A percentile compares a stretch with the other conserved stretches of the same genome.
Evolutionary conservation across 2,888 invertebrate species (phyloP).

Genomic region (Sarcophaga variegata): DNA sequence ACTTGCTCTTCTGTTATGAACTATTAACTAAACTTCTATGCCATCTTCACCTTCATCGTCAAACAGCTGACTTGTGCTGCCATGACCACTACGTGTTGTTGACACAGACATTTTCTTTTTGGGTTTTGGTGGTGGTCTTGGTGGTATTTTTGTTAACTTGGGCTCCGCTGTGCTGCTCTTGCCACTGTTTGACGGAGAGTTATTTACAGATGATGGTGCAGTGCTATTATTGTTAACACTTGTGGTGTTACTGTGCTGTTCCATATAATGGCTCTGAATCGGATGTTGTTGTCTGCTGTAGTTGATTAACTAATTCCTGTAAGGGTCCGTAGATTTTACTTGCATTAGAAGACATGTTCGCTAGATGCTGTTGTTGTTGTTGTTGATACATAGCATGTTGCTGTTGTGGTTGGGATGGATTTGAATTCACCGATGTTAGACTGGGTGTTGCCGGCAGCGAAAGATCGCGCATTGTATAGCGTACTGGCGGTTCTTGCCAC

Average conservation of each 20-base stretch:
- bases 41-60: conserved; percentile 95
- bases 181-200: conserved; percentile 67
- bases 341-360: conserved; percentile 69
- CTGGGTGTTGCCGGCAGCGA: conserved; percentile 86
- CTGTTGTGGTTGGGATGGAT: conserved; percentile 79
- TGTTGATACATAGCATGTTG: conserved; percentile 79
- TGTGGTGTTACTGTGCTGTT: conserved; percentile 70
- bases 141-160: conserved; percentile 87
- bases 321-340: conserved; percentile 81
- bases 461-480: conserved; percentile 85
- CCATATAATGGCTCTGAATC: conserved; percentile 81
- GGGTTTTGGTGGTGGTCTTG: conserved; percentile 91
- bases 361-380: conserved; percentile 73
- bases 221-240: conserved; percentile 70
- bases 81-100: conserved; percentile 82
- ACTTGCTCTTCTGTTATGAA: conserved; percentile 8
- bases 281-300: conserved; percentile 73
- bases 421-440: conserved; percentile 74
- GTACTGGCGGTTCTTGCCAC: conserved; percentile 78
- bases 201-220: conserved; percentile 87
- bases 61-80: conserved; percentile 88
- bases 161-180: conserved; percentile 74
- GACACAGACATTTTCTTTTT: conserved; percentile 90
- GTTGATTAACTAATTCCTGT: conserved; percentile 78
- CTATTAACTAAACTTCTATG: conserved; percentile 88